A percentile compares a stretch with the other conserved stretches of the same genome.
Evolutionary conservation across 2,888 invertebrate species (phyloP).

Genomic region (Lissocephala sabroskyi): DNA sequence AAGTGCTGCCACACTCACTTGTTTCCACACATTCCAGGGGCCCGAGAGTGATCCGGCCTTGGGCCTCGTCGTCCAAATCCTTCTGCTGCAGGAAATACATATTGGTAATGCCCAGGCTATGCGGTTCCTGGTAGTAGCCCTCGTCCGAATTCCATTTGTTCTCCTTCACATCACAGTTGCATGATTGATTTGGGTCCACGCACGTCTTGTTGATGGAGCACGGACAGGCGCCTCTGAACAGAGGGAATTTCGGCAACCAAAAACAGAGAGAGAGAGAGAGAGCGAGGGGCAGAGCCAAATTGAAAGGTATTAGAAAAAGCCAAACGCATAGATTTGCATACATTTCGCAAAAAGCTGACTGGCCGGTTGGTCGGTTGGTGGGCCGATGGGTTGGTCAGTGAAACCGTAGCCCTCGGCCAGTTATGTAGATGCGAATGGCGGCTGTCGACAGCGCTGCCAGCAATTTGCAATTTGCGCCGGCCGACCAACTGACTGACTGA

Average conservation of each 20-base stretch:
- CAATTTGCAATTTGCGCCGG: constrained; percentile 26
- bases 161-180: constrained; percentile 92
- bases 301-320: constrained; percentile 35
- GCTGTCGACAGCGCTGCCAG: constrained; percentile 32
- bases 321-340: constrained; percentile 51
- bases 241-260: constrained; percentile 15
- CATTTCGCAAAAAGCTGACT: constrained; percentile 22
- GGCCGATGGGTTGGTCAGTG: no score
- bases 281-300: constrained; percentile 23
- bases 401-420: not conserved
- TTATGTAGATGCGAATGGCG: constrained; percentile 6
- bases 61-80: constrained; percentile 85
- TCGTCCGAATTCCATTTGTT: constrained; percentile 92
- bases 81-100: constrained; percentile 93
- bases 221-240: constrained; percentile 79
- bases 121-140: constrained; percentile 85
- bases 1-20: no score
- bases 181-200: constrained; percentile 85
- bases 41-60: constrained; percentile 90
- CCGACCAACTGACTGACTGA: constrained; percentile 7
- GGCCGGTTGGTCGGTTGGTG: no score
- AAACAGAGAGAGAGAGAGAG: constrained; percentile 24
- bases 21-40: constrained; percentile 95
- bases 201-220: constrained; percentile 87
- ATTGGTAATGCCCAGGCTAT: constrained; percentile 89